Base-by-base conservation (phyloP, 2,888 invertebrate species). In the Dicyrtomina minuta region DNA sequence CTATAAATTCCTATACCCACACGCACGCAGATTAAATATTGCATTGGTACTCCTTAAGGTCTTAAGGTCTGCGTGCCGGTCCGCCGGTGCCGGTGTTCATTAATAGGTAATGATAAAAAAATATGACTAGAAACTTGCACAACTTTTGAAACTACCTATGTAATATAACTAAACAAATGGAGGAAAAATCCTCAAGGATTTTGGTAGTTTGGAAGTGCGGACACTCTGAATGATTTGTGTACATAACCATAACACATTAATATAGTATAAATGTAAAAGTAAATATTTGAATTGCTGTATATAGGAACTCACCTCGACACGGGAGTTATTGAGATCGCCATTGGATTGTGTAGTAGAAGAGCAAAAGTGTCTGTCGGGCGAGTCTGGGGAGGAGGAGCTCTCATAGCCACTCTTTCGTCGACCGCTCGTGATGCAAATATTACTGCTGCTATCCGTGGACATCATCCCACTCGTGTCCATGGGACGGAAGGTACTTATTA, bases 361-460 rank as follows among this genome's bases (percentile, higher is more conserved):
- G 82, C 93, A 94, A 82, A 91, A 91, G 82, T 93, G 93, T 81
- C 91, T 88, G 79, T 93, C 93, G 0, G 93, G 93, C 77, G 90
- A 90, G 8, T 87, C 87, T 39, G 90, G 90, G 33, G 90, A 90
- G 72, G 86, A 84, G 78, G 85, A 84, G 43, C 72, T 71, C 53
- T 77, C 77, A 61, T 77, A 77, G 15, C 75, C 75, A 70, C 77
- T 77, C 64, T 74, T 75, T 72, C 77, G 66, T 60, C 77, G 59
- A 2, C 68, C 71, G 39, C 60, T 27, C n/a, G 62, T 55, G 46
- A 72, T 70, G 13, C 51, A 58, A 20, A 60, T 46, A 20, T 51
- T 62, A 44, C 65, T 68, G 26, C 65, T 68, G 33, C 68, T 69
- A 24, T 68, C 72, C 17, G 62, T 59, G 39, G 58, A 55, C 70